phyloP scores from a whole-genome alignment of 2,113 vertebrate genomes.

The Dipodomys ordii region DNA sequence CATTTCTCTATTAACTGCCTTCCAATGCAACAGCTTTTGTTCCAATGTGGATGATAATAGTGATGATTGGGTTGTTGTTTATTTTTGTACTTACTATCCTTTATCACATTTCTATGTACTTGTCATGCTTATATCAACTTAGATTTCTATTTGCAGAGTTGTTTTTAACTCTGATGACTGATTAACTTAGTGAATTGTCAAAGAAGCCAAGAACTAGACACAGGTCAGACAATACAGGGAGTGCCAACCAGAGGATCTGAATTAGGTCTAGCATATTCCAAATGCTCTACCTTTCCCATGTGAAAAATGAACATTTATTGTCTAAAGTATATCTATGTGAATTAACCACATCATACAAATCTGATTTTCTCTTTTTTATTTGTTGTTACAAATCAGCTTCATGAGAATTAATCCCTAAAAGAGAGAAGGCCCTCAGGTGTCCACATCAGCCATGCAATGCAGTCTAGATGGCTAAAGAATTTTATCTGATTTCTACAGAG shows the following conservation, averaged over 20 bases:
- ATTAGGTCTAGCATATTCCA: not conserved
- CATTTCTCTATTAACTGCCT: not conserved
- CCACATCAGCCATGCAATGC: not conserved
- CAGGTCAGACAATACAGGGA: not conserved
- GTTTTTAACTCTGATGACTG: not conserved
- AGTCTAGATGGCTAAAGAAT: not conserved
- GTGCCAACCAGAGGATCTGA: not conserved
- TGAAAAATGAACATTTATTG: not conserved
- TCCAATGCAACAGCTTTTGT: not conserved
- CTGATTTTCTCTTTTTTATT: not conserved
- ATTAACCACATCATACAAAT: not conserved
- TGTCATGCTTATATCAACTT: not conserved
- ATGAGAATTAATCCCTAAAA: not conserved
- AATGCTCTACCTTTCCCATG: not conserved
- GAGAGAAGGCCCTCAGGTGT: not conserved
- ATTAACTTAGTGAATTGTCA: not conserved
- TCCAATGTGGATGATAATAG: not conserved
- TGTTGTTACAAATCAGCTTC: not conserved
- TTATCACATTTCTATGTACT: not conserved
- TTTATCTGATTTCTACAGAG: slow-evolving; percentile 16
- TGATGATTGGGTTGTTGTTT: not conserved
- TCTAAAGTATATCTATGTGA: not conserved
- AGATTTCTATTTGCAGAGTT: not conserved
- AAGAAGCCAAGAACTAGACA: not conserved
- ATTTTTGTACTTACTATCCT: not conserved